Base-by-base conservation (phyloP, 2,113 vertebrate genomes). In the Clarias batrachus region DNA sequence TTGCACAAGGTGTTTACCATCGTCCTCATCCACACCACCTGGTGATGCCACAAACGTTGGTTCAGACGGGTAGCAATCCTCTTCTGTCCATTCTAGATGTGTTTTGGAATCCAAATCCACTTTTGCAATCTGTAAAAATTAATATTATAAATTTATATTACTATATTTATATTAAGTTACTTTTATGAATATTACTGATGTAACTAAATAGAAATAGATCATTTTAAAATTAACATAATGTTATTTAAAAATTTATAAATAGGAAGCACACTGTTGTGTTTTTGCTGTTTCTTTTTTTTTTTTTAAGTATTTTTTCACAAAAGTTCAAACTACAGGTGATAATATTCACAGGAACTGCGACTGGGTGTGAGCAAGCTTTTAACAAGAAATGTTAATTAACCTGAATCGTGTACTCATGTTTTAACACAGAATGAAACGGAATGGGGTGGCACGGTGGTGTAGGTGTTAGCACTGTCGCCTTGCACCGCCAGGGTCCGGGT, bases 11-110 rank as follows among this genome's bases (percentile, higher is more conserved):
- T 83, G 4, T 83, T 94, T 93, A 99, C 97, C 97, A 0, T 98
- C 96, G 17, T 99, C 97, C 87, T 99, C 97, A 30, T 97, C 96
- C 90, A 88, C 91, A 6, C 95, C 95, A 4, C 93, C 94, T 0
- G 97, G 97, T 0, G 90, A 93, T 8, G 96, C 94, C 4, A 99
- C 93, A 1, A 99, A 99, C 82, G 98, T 41, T 0, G 97, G 96
- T 84, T 99, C 98, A 0, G 97, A 97, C 0, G 97, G 97, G 94
- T 93, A 99, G 89, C 96, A 96, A 77, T 93, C 82, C 0, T 96
- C 94, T 25, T 96, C 91, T 0, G 0, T 65, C 98, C 98, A 99
- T 23, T 90, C 88, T 0, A 95, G 2, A 74, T 91, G 93, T 0
- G 93, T 92, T 91, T 94, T 96, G 9, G 94, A 96, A 59, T 93